phyloP scores from a whole-genome alignment of 1,140 invertebrate genomes.

The Drosophila tropicalis region DNA sequence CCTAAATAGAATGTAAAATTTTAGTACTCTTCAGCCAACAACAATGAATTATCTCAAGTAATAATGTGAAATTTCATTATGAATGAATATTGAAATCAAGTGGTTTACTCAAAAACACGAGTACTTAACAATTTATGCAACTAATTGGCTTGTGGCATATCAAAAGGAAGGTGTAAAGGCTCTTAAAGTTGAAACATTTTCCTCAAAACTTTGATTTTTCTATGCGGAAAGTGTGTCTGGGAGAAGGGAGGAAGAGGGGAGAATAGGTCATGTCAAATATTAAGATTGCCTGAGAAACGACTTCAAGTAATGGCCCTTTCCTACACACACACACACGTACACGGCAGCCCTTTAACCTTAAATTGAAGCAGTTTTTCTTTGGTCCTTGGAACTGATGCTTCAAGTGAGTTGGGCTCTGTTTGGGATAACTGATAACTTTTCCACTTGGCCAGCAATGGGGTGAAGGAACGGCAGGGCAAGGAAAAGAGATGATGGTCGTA shows the following conservation, averaged over 20 bases:
- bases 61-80: too few species aligned
- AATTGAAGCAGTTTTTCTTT: constrained; percentile 1
- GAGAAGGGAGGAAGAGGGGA: background rate
- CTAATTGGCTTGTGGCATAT: too few species aligned
- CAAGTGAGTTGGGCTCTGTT: constrained; percentile 12
- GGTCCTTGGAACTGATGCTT: constrained; percentile 3
- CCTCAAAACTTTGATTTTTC: too few species aligned
- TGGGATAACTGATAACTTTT: constrained; percentile 58
- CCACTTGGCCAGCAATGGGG: constrained; percentile 44
- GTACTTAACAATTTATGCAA: too few species aligned
- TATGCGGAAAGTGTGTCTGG: too few species aligned
- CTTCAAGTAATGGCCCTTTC: background rate
- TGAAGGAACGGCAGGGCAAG: background rate
- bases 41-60: too few species aligned
- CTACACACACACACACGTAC: background rate
- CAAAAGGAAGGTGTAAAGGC: too few species aligned
- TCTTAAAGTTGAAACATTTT: too few species aligned
- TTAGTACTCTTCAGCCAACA: too few species aligned
- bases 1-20: too few species aligned
- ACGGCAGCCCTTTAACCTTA: background rate
- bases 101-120: too few species aligned
- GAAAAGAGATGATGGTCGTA: constrained; percentile 4
- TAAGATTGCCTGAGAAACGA: background rate
- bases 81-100: too few species aligned
- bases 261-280: constrained; percentile 3